Percentiles rank a stretch among this genome's conserved stretches.
Evolutionary conservation across 2,113 vertebrate species (phyloP).

Genomic region (Patagioenas fasciata): DNA sequence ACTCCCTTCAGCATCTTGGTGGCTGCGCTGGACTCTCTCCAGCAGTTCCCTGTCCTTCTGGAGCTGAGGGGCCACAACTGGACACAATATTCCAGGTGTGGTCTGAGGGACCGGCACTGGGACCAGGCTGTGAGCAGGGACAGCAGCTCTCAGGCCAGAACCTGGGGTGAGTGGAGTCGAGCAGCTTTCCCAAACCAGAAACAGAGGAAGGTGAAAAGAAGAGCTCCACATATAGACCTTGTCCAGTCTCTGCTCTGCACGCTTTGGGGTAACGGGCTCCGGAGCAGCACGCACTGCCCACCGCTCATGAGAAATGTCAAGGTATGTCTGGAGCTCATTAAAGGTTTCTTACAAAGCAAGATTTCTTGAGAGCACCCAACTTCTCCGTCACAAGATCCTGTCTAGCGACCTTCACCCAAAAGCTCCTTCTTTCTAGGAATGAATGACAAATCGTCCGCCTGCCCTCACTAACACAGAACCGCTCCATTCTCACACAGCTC

Average conservation of each 20-base stretch:
- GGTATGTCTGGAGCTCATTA: neutral
- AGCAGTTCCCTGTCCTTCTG: too few species aligned
- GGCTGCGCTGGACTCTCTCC: too few species aligned
- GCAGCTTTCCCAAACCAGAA: neutral
- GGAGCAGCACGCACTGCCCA: neutral
- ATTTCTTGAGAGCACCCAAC: neutral
- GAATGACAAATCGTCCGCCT: neutral
- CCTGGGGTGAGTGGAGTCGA: rapidly evolving
- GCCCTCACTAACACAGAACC: rapidly evolving
- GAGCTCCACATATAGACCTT: rapidly evolving
- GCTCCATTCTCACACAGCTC: neutral
- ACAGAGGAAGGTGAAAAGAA: neutral
- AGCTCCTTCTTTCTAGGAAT: constrained; percentile 34
- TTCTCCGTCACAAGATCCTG: neutral
- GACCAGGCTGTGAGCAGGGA: neutral
- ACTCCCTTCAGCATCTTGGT: too few species aligned
- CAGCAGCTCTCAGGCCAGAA: neutral
- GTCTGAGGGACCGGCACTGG: too few species aligned
- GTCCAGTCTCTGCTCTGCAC: neutral
- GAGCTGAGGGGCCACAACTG: too few species aligned
- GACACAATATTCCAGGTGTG: too few species aligned
- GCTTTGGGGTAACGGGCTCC: neutral
- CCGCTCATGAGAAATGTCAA: rapidly evolving
- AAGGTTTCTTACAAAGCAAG: neutral
- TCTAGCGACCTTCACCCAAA: neutral